A percentile compares a stretch with the other conserved stretches of the same genome.
These are phyloP conservation scores for Pogoniulus pusillus DNA, from an alignment of 2,797 vertebrate species.

Conservation along the genomic window DNA sequence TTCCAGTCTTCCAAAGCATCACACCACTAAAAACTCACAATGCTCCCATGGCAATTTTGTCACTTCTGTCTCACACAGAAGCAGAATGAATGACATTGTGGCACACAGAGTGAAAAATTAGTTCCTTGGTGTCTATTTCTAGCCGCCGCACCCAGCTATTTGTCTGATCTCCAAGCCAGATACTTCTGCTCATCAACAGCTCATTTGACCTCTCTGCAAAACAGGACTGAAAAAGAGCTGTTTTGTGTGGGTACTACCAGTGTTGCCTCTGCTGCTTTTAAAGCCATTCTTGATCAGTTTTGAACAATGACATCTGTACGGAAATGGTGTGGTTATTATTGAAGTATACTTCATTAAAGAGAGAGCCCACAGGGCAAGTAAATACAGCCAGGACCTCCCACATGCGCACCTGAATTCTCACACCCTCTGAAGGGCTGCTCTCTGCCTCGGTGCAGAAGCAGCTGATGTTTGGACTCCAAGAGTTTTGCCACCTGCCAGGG, in stretches of 20 bases:
- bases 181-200: not conserved
- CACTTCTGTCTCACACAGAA: not conserved
- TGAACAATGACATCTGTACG: not conserved
- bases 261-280: not conserved
- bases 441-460: not conserved
- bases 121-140: not conserved
- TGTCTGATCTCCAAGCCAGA: constrained; percentile 2
- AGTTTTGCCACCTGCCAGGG: constrained; percentile 2
- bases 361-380: not conserved
- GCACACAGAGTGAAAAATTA: not conserved
- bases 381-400: not conserved
- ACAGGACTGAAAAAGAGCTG: not conserved
- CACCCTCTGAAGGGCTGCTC: not conserved
- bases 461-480: not conserved
- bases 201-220: not conserved
- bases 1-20: not conserved
- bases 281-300: not conserved
- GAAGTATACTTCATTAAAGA: not conserved
- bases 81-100: not conserved
- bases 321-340: not conserved
- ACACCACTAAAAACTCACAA: not conserved
- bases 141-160: not conserved
- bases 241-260: not conserved
- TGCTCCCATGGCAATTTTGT: not conserved
- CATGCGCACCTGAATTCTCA: not conserved